Evolutionary conservation across 2,113 vertebrate species (phyloP), one percentile per base, ranked within the genome.

Genomic region (Pitta sordida): DNA sequence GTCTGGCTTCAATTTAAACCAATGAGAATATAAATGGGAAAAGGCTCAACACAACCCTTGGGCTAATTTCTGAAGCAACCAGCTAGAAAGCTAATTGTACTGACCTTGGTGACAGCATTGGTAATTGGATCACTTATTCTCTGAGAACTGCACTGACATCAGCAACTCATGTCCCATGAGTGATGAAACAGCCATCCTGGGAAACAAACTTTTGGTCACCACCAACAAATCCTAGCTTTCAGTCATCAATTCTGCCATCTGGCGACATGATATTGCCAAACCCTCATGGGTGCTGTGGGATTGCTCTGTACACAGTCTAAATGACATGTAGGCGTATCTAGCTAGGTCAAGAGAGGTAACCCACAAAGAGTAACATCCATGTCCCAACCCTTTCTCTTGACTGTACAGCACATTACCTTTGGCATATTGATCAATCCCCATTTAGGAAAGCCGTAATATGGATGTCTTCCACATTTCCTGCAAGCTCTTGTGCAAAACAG

Each of bases 51-150:
- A 69, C 87, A 94, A 67, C 65, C 90, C 52, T 90, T 91, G 76
- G 83, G 44, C 86, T 59, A 65, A 86, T 91, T 94, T 90, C 76
- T 88, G 92, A 81, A 81, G 80, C 88, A 90, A 58, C 8, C 53
- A 81, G 27, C 39, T 70, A 59, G 56, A 53, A 78, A 84, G 22
- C 11, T 78, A 83, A 64, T 96, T 75, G 44, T 86, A 59, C 44
- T 78, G 77, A 88, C 83, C 63, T 90, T 79, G 49, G 59, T 93
- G 70, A 62, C 71, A 49, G n/a, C 2, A 0, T 69, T 75, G 69
- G 60, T 56, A 88, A 92, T 77, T 86, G 67, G 69, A 88, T 67
- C 80, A 15, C n/a, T 83, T 82, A 59, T 41, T 88, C 83, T 75
- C 53, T 60, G 67, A 84, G 91, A 95, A 90, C 36, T 51, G 30